Evolutionary conservation across 92 coral and sea anemone species (phyloP), one percentile per base, ranked within the genome.

Genomic region (Zoanthus solanderi): DNA sequence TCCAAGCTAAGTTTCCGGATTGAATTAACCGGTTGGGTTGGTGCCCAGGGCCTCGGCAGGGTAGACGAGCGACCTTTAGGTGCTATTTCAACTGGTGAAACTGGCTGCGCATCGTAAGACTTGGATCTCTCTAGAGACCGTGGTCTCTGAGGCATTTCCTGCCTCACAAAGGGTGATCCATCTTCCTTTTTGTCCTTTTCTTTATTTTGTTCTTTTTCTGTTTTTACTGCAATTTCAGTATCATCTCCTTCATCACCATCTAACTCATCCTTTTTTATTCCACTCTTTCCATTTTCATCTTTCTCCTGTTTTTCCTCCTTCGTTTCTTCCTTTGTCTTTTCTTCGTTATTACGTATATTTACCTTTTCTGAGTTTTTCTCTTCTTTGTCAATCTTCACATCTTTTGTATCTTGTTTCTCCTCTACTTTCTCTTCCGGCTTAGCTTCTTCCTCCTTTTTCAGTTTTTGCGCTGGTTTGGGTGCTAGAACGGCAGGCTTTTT

Each of bases 11-110:
- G 88, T 58, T 92, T 91, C 63, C 98, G 72, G 5, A 93, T 87
- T 48, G 92, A 58, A 50, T 88, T 86, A 52, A 90, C 88, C 6
- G 88, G 76, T 32, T 92, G 84, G 17, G 88, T 72, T 23, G 98
- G 98, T 7, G 96, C 89, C 96, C 96, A 93, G 53, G 98, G 98
- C 74, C 94, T 95, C 5, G 98, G 98, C 7, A 93, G 84, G 11
- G 98, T 91, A 7, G 98, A 92, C 14, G 96, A 92, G 65, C 96
- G 98, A 32, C 87, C 82, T 28, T 80, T 44, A 18, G 84, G 80
- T 45, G 94, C 68, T 48, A 53, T 42, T 47, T 86, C 80, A 15
- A 86, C 58, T 17, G 91, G 88, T 1, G 91, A 73, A 16, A 67
- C 34, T 7, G 88, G 83, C 1, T 54, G 63, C 61, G 9, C 83